These are phyloP conservation scores for Heterodera filipjevi DNA, from an alignment of 2,888 invertebrate genomes.

Conservation along the genomic window DNA sequence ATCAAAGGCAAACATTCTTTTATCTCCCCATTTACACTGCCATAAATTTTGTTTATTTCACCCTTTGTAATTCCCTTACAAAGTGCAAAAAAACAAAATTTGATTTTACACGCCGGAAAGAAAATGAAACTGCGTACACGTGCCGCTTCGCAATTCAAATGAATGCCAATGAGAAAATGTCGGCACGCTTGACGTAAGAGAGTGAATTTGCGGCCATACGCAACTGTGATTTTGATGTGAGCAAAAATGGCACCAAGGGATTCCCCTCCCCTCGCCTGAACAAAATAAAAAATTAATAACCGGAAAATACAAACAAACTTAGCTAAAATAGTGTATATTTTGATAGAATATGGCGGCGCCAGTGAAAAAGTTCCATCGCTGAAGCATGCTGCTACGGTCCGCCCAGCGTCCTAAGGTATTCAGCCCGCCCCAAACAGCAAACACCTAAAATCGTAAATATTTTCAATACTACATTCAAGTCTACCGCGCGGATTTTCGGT, in stretches of 20 bases:
- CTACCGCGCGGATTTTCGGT: no score
- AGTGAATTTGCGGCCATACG: constrained; percentile 20
- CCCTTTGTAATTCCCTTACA: no score
- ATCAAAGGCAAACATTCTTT: no score
- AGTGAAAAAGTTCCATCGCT: constrained; percentile 26
- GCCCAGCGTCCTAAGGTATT: background rate
- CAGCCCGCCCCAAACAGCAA: background rate
- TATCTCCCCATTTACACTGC: background rate
- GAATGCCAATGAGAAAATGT: background rate
- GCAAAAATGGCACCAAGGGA: constrained; percentile 5
- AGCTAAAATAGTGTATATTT: constrained; percentile 19
- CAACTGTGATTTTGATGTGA: constrained; percentile 24
- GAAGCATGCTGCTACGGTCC: constrained; percentile 9
- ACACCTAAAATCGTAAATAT: background rate
- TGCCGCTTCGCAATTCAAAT: constrained; percentile 20
- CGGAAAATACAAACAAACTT: background rate
- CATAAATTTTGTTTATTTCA: background rate
- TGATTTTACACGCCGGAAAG: constrained; percentile 2
- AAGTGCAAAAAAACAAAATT: constrained; percentile 26
- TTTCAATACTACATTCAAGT: background rate
- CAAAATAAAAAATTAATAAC: background rate
- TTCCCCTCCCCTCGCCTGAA: background rate
- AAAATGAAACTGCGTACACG: background rate
- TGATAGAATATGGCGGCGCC: constrained; percentile 20
- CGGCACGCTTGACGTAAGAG: constrained; percentile 14